phyloP scores from a whole-genome alignment of 2,797 vertebrate genomes.

The Liasis olivaceus region DNA sequence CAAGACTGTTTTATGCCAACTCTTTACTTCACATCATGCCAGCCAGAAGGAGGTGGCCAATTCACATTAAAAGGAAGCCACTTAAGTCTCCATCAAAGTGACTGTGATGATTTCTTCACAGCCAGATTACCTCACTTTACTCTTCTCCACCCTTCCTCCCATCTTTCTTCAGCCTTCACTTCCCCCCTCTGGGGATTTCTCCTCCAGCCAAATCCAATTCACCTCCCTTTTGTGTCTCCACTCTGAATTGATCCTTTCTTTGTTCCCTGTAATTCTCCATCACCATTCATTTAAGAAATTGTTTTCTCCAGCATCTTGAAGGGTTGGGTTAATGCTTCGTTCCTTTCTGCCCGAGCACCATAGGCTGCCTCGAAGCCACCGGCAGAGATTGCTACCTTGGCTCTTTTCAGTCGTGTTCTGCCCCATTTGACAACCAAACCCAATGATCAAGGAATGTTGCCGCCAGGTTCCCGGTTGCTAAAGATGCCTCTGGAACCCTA shows the following conservation, averaged over 20 bases:
- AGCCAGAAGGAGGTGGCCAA: background rate
- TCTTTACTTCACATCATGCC: background rate
- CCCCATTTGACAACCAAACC: background rate
- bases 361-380: background rate
- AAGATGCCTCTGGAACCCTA: background rate
- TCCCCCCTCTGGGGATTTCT: background rate
- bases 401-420: background rate
- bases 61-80: background rate
- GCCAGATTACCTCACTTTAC: background rate
- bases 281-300: background rate
- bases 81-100: background rate
- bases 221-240: background rate
- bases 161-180: background rate
- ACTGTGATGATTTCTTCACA: background rate
- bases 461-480: background rate
- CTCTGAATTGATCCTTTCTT: background rate
- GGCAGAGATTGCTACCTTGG: background rate
- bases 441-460: background rate
- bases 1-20: background rate
- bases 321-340: too few relatives aligned
- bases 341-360: background rate
- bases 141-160: background rate
- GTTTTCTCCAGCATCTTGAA: background rate
- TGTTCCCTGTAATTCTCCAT: background rate
- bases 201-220: background rate